Evolutionary conservation across 2,113 vertebrate genomes (phyloP).

Genomic region (Paralichthys olivaceus): DNA sequence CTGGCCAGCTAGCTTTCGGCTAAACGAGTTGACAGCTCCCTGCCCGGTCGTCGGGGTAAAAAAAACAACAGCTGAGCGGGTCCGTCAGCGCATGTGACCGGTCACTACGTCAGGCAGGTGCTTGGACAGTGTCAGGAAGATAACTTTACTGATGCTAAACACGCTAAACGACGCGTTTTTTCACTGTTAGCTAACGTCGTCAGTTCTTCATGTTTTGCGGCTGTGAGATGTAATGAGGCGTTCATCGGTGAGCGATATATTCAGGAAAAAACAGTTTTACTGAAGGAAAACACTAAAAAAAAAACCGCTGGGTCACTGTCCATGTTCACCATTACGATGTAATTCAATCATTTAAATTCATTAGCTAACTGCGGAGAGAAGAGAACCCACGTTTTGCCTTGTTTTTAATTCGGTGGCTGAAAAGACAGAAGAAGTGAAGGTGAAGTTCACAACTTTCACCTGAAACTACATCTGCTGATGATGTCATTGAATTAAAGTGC

Average conservation of each 20-base stretch:
- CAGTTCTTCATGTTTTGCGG: background rate
- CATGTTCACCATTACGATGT: too few relatives aligned
- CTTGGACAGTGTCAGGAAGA: too few relatives aligned
- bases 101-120: background rate
- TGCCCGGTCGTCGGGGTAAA: background rate
- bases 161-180: background rate
- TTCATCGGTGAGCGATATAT: too few relatives aligned
- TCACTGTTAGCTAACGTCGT: background rate
- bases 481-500: background rate
- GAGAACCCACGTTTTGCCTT: background rate
- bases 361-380: background rate
- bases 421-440: background rate
- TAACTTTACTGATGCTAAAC: background rate
- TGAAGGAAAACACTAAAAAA: too few relatives aligned
- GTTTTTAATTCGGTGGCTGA: background rate
- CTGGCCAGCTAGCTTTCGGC: constrained; percentile 26
- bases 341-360: too few relatives aligned
- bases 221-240: too few relatives aligned
- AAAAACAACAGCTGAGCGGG: constrained; percentile 16
- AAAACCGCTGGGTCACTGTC: too few relatives aligned
- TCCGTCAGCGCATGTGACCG: background rate
- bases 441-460: too few relatives aligned
- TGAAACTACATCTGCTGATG: background rate
- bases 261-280: too few relatives aligned
- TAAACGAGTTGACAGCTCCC: constrained; percentile 24